These are phyloP conservation scores for Drosophila hamatofila DNA, from an alignment of 2,888 invertebrate species.

Conservation along the genomic window DNA sequence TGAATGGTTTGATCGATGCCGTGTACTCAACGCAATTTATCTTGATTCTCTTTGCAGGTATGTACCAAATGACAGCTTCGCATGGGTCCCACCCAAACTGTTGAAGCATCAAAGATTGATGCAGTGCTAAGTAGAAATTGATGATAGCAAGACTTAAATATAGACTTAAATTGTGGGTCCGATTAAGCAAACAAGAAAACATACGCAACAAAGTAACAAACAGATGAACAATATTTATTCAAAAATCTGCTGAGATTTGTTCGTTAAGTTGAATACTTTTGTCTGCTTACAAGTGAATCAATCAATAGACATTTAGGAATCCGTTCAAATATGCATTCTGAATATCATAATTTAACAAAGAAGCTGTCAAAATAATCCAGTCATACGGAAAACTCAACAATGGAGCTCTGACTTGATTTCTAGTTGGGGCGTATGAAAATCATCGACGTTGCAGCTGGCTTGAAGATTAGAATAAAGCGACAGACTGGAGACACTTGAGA, in stretches of 20 bases:
- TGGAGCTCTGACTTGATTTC: background rate
- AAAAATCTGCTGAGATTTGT: background rate
- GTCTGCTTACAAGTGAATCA: background rate
- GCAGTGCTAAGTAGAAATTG: constrained; percentile 63
- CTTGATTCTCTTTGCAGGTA: constrained; percentile 66
- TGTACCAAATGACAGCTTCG: constrained; percentile 36
- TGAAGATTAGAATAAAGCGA: background rate
- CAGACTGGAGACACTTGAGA: too few relatives aligned
- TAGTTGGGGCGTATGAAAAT: background rate
- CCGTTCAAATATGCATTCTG: background rate
- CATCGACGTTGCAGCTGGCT: background rate
- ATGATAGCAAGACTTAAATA: constrained; percentile 28
- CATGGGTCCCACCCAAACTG: background rate
- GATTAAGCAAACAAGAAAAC: background rate
- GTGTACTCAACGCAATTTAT: constrained; percentile 65
- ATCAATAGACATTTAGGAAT: background rate
- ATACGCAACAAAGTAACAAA: background rate
- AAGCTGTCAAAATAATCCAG: background rate
- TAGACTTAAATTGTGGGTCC: background rate
- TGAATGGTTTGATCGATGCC: constrained; percentile 67
- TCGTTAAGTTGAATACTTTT: background rate
- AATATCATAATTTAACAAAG: background rate
- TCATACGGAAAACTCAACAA: background rate
- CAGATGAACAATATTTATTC: background rate
- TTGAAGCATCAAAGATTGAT: constrained; percentile 56